Percentiles rank a stretch among this genome's conserved stretches.
These are phyloP conservation scores for Typhlomys cinereus DNA, from an alignment of 2,113 vertebrate species.

Conservation along the genomic window DNA sequence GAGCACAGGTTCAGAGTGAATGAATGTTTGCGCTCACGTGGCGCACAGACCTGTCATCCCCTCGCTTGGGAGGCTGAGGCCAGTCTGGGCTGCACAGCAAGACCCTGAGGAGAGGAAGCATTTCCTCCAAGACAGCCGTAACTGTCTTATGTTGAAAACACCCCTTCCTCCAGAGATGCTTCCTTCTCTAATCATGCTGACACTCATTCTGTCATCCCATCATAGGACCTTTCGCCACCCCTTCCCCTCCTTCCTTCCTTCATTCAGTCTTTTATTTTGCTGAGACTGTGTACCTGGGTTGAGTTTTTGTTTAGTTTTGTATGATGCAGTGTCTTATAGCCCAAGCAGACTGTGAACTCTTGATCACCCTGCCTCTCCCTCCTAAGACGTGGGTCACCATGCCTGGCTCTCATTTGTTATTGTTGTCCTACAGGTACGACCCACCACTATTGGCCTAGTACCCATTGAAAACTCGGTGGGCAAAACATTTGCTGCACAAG, in stretches of 20 bases:
- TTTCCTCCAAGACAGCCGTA: too few relatives aligned
- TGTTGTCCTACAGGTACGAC: too few relatives aligned
- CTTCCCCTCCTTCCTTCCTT: background rate
- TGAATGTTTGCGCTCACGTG: background rate
- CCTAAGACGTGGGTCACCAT: too few relatives aligned
- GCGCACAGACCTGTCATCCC: background rate
- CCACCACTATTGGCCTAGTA: too few relatives aligned
- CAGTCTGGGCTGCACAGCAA: background rate
- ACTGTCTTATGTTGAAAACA: background rate
- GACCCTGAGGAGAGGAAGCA: background rate
- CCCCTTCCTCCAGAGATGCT: too few relatives aligned
- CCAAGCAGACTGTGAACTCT: background rate
- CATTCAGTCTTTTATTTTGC: background rate
- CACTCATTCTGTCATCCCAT: background rate
- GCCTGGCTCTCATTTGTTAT: too few relatives aligned
- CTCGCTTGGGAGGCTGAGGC: background rate
- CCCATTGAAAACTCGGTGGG: too few relatives aligned
- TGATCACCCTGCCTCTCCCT: background rate
- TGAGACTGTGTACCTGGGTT: fast-evolving
- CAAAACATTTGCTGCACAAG: too few relatives aligned
- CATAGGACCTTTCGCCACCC: fast-evolving
- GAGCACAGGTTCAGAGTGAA: background rate
- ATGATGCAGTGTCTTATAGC: background rate
- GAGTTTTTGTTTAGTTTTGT: background rate
- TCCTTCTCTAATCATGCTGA: background rate